Base-by-base conservation (phyloP, 2,888 invertebrate species). In the Geophilus truncorum region DNA sequence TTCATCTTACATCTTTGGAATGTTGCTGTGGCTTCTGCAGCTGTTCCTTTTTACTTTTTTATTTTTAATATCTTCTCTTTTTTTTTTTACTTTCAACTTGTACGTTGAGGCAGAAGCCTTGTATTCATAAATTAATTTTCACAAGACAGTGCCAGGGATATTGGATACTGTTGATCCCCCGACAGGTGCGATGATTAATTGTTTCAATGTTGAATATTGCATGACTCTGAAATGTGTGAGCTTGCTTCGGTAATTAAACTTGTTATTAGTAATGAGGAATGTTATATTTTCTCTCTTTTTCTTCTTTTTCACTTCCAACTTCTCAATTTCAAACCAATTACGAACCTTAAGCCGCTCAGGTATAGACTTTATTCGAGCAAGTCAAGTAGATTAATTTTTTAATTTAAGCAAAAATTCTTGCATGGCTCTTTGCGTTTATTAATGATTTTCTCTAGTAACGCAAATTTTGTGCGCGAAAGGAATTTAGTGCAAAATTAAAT, bases 181-280 rank as follows among this genome's bases (percentile, higher is more conserved):
- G 78, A 78, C 78, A 78, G 78, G 78, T 78, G 78, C 45, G 78
- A 45, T 78, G 78, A 78, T 78, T 78, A 78, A 78, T 78, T 78
- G 78, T 78, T 78, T 34, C 45, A 28, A 34, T 45, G 78, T 78
- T 78, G 78, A 34, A 45, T 78, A 78, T 78, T 78, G 78, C 79
- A 79, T 62, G 79, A 62, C 40, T 79, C 25, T 9, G 70, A 57
- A 79, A 36, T 77, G 77, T 77, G 34, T 32, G 32, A 36, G 32
- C 21, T 51, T 28, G 40, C 23, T 28, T 78, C 28, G 32, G 70
- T 62, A 62, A 79, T 79, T 62, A 79, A 79, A 70, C 57, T 57
- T 32, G 57, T 70, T 70, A 79, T 79, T 70, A 79, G 79, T 62
- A 36, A 79, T 78, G 79, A 62, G 79, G 62, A 79, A 79, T 79